Conservation (phyloP, 1,140 invertebrate species). For the Ctenoplectra terminalis region DNA sequence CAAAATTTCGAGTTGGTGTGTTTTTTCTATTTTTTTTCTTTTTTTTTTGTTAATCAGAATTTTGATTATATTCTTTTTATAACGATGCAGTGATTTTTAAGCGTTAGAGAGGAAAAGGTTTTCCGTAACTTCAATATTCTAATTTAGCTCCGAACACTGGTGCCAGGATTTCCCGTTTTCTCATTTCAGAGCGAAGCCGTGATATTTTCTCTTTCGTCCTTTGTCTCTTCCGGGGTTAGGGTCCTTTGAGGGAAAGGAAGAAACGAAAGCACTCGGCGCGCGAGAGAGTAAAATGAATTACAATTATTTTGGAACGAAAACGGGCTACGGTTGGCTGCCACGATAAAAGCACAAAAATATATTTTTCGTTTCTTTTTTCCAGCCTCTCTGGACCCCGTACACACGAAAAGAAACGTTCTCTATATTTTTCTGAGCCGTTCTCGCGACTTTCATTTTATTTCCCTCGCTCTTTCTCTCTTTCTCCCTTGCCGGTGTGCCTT, state of each 20-base stretch:
- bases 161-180: not conserved
- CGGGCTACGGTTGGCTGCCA: constrained; percentile 8
- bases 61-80: not conserved
- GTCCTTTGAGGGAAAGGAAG: not conserved
- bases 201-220: constrained; percentile 1
- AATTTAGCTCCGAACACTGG: not conserved
- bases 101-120: not conserved
- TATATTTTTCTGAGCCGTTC: constrained; percentile 44
- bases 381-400: not conserved
- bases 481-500: not conserved
- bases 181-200: not conserved
- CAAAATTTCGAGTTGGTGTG: too few species aligned
- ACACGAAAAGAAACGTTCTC: constrained; percentile 40
- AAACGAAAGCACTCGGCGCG: not conserved
- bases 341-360: constrained; percentile 46
- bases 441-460: constrained; percentile 56
- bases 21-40: too few species aligned
- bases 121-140: not conserved
- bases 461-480: constrained; percentile 15
- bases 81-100: not conserved
- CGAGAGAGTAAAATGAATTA: constrained; percentile 40
- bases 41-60: too few species aligned
- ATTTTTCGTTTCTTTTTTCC: constrained; percentile 33
- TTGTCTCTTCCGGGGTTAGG: not conserved
- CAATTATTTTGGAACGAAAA: constrained; percentile 47